Evolutionary conservation across 2,113 vertebrate genomes (phyloP).

Genomic region (Gallinago paraguaiae): DNA sequence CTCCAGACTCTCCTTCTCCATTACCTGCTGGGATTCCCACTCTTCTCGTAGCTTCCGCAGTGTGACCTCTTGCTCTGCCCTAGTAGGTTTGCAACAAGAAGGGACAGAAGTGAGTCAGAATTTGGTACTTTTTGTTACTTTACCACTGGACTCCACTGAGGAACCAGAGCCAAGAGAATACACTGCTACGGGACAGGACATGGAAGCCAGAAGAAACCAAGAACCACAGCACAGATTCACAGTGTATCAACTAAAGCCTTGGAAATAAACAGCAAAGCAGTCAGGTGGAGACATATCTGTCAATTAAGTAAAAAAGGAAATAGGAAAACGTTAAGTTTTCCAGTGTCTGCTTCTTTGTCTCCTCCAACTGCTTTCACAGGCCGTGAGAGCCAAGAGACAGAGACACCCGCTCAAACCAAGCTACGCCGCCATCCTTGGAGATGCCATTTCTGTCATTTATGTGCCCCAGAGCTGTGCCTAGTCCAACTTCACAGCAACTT

Average conservation of each 20-base stretch:
- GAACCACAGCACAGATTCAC: background rate
- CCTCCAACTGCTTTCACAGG: background rate
- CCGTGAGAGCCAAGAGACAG: background rate
- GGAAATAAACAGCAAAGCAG: background rate
- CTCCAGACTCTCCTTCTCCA: conserved; percentile 68
- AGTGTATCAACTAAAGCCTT: background rate
- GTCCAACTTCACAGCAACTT: background rate
- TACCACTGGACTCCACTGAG: too few species aligned
- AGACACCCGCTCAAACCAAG: background rate
- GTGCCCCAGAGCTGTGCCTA: background rate
- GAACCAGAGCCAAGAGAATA: background rate
- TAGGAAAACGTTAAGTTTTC: too few species aligned
- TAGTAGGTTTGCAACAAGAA: conserved; percentile 12
- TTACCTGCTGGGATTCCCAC: conserved; percentile 63
- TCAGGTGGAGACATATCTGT: background rate
- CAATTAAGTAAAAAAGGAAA: background rate
- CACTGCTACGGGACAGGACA: too few species aligned
- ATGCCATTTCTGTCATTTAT: background rate
- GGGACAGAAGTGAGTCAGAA: background rate
- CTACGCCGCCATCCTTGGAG: background rate
- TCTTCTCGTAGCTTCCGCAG: conserved; percentile 67
- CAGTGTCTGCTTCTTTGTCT: background rate
- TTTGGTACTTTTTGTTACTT: fast-evolving
- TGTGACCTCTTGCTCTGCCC: conserved; percentile 76
- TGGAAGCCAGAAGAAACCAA: background rate